These are phyloP conservation scores for Semnornis frantzii DNA, from an alignment of 2,113 vertebrate genomes.

Conservation along the genomic window DNA sequence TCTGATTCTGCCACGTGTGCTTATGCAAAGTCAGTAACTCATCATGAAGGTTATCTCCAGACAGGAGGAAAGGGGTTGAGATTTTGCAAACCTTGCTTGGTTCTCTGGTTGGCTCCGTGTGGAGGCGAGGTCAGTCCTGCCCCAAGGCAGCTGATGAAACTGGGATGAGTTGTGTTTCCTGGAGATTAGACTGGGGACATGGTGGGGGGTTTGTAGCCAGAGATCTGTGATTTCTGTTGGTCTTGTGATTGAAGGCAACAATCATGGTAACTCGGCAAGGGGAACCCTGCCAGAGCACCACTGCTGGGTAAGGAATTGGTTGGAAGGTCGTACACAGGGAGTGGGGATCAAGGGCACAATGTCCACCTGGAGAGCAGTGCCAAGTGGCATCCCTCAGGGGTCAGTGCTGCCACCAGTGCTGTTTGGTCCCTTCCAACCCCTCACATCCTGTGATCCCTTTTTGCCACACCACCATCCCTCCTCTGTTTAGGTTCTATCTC, in stretches of 20 bases:
- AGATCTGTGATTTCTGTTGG: neutral
- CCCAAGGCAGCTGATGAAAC: neutral
- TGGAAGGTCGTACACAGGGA: no score
- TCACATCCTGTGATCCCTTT: neutral
- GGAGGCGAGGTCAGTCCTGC: neutral
- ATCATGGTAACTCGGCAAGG: neutral
- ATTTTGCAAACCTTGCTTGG: neutral
- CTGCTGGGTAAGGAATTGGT: no score
- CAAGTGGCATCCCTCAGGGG: no score
- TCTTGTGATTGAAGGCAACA: neutral
- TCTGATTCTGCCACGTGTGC: neutral
- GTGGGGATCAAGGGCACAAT: no score
- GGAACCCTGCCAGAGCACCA: no score
- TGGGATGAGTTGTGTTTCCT: neutral
- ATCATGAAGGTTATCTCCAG: neutral
- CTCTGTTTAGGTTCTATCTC: neutral
- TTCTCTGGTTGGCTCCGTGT: neutral
- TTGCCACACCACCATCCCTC: neutral
- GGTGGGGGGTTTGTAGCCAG: neutral
- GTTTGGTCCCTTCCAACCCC: no score
- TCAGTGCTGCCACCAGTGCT: no score
- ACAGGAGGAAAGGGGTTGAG: neutral
- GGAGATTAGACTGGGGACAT: neutral
- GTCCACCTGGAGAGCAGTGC: no score
- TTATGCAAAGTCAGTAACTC: neutral